Base-by-base conservation (phyloP, 2,888 invertebrate species). In the Tachystola acroxantha region DNA sequence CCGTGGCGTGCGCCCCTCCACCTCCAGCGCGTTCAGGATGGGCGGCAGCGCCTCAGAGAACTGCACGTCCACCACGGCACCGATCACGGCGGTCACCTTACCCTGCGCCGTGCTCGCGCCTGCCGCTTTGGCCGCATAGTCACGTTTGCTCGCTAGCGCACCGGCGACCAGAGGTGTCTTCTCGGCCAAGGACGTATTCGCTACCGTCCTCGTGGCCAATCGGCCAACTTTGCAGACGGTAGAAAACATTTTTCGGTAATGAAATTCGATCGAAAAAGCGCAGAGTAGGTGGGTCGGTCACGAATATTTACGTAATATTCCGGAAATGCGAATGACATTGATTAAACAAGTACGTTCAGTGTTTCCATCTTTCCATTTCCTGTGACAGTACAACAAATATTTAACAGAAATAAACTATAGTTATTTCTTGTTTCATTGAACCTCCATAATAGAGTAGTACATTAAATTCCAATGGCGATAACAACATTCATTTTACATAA, bases 61-160 rank as follows among this genome's bases (percentile, higher is more conserved):
- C 76, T 97, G 97, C 7, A 98, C 98, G 75, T 98, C 98, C 37
- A 98, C 98, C 26, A 98, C 98, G 72, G 98, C 97, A 91, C 98
- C 98, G 75, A 98, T 98, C 41, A 98, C 97, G 36, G 98, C 97
- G 26, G 97, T 96, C 48, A 98, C 90, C 73, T 88, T 91, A 57
- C 95, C 94, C 60, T 88, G 72, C 7, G 45, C 73, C 46, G 64
- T 62, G n/a, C n/a, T n/a, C n/a, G n/a, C 16, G 34, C 55, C 67
- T 44, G 66, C 43, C 10, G 57, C 74, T 26, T 76, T 73, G 19
- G 72, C 75, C 28, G 89, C 88, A 69, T 81, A 82, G 50, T 82
- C 75, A 53, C 81, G 72, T 62, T 79, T 81, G 62, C 70, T 81
- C 64, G 70, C 72, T 48, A 78, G 52, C 40, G 74, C 80, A 50